phyloP scores from a whole-genome alignment of 1,140 invertebrate species.

The Triops cancriformis region DNA sequence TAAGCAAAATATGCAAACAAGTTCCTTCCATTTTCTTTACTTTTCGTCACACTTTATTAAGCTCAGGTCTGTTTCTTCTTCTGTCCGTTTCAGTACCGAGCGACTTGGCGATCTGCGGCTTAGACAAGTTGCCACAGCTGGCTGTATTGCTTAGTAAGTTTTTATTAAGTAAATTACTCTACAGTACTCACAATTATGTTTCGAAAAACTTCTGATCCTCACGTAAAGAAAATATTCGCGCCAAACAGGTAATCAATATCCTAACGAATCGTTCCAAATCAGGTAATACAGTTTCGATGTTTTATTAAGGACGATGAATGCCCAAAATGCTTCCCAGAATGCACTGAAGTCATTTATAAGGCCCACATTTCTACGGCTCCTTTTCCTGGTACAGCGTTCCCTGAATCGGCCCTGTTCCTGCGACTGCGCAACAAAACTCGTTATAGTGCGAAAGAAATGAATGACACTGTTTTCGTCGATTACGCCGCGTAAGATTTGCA shows the following conservation, averaged over 20 bases:
- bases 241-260: background rate
- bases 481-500: background rate
- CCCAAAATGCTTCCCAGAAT: background rate
- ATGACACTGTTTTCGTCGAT: background rate
- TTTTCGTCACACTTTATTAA: too few relatives aligned
- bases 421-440: background rate
- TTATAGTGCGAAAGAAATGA: background rate
- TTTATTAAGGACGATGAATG: background rate
- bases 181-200: background rate
- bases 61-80: too few relatives aligned
- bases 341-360: background rate
- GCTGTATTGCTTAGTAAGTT: background rate
- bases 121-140: background rate
- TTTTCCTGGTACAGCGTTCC: background rate
- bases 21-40: too few relatives aligned
- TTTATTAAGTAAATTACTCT: background rate
- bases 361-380: background rate
- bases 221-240: background rate
- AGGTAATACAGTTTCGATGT: too few relatives aligned
- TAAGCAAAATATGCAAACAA: too few relatives aligned
- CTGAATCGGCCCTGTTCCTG: background rate
- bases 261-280: background rate
- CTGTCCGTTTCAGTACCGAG: background rate
- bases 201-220: background rate
- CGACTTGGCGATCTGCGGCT: background rate